Conservation (phyloP, 2,797 vertebrate species). For the Danio choprae region DNA sequence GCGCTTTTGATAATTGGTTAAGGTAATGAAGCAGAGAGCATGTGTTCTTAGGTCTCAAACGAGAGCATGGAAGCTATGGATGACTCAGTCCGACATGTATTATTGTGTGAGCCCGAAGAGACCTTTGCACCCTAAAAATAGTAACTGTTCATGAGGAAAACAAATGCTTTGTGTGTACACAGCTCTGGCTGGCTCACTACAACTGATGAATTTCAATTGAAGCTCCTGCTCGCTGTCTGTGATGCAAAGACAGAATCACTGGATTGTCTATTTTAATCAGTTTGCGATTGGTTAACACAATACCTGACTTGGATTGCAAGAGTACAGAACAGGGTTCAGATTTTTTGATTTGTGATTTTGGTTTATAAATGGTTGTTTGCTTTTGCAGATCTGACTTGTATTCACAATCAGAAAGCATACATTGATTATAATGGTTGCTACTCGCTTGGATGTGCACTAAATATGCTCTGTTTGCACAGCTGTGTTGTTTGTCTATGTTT, state of each 20-base stretch:
- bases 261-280: not conserved
- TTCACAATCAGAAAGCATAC: not conserved
- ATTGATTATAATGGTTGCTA: not conserved
- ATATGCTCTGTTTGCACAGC: not conserved
- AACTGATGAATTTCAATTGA: conserved; percentile 33
- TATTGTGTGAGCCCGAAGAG: conserved; percentile 27
- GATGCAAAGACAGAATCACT: not conserved
- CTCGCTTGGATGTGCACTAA: not conserved
- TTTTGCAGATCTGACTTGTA: not conserved
- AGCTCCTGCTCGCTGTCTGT: not conserved
- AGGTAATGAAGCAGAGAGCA: not conserved
- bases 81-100: conserved; percentile 13
- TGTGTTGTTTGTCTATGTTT: not conserved
- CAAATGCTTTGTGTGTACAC: conserved; percentile 34
- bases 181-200: conserved; percentile 11
- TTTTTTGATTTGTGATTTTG: not conserved
- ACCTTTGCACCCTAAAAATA: conserved; percentile 46
- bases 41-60: not conserved
- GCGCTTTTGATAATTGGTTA: conserved; percentile 15
- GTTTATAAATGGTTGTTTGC: not conserved
- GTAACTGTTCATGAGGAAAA: conserved; percentile 35
- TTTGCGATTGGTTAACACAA: not conserved
- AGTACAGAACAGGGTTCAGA: not conserved
- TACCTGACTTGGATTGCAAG: not conserved
- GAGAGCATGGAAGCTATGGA: not conserved